These are phyloP conservation scores for Mastomys coucha DNA, from an alignment of 2,113 vertebrate species.

Conservation along the genomic window DNA sequence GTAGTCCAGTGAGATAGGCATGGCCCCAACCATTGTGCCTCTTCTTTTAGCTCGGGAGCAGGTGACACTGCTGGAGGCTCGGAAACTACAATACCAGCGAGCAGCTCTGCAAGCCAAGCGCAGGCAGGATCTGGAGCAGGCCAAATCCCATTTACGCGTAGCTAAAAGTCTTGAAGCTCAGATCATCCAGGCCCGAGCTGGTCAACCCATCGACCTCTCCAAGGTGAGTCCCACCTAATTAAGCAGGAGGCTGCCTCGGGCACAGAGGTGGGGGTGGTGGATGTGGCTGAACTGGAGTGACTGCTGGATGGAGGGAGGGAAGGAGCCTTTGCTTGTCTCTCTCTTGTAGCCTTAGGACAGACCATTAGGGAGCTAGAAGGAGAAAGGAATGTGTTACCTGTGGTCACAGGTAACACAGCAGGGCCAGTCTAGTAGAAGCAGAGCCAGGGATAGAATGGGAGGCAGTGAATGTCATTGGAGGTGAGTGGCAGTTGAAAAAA, in stretches of 20 bases:
- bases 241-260: neutral
- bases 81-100: constrained; percentile 94
- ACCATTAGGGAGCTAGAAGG: neutral
- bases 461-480: neutral
- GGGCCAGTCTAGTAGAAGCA: neutral
- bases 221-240: constrained; percentile 71
- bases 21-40: constrained; percentile 4
- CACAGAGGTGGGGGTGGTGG: neutral
- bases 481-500: neutral
- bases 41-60: constrained; percentile 89
- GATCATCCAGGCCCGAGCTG: constrained; percentile 71
- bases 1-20: neutral
- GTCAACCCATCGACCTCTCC: constrained; percentile 71
- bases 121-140: constrained; percentile 94
- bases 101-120: constrained; percentile 96
- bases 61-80: constrained; percentile 93
- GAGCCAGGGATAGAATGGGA: neutral
- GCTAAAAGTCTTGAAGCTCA: constrained; percentile 91
- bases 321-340: neutral
- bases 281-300: neutral
- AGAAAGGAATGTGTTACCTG: neutral
- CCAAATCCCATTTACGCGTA: constrained; percentile 91
- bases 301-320: neutral
- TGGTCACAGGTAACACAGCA: neutral
- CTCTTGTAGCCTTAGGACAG: neutral